Base-by-base conservation (phyloP, 2,113 vertebrate genomes). In the Abramis brama region DNA sequence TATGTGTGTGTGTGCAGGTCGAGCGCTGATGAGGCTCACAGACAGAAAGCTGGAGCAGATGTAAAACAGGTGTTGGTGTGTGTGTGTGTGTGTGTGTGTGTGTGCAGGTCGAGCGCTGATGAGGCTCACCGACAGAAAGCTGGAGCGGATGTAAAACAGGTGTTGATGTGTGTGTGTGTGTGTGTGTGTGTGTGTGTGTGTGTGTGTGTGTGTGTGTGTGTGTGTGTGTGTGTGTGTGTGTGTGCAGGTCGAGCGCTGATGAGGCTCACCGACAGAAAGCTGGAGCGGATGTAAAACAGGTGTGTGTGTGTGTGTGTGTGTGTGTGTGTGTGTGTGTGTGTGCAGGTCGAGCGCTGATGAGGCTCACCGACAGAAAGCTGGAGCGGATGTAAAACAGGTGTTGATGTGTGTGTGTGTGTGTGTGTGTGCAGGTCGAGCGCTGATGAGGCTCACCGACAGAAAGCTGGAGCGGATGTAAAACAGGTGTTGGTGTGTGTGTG, bases 401-500 rank as follows among this genome's bases (percentile, higher is more conserved):
- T n/a, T n/a, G n/a, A n/a, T n/a, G n/a, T n/a, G n/a, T n/a, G n/a
- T 36, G 36, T 36, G 36, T 47, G 50, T 76, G 6, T 25, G 33
- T 73, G 15, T 62, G 47, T 57, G 76, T 78, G 27, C 55, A 57
- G 55, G 55, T 57, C 55, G 55, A 21, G 55, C 55, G 7, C 55
- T 57, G 55, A 57, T 57, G 55, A 57, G 55, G 55, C 55, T 57
- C 55, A 57, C 55, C 3, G 55, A 57, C 94, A 97, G 97, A 89
- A 99, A 99, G 94, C 96, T 99, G 84, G 98, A 99, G 89, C 93
- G 98, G 79, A 99, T 99, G 98, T n/a, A n/a, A n/a, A n/a, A n/a
- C n/a, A n/a, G n/a, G n/a, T n/a, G n/a, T n/a, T n/a, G n/a, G n/a
- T n/a, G n/a, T 39, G 39, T 39, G 39, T 43, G 39, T 43, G 39